Conservation (phyloP, 2,797 vertebrate species). For the Arctocebus calabarensis region DNA sequence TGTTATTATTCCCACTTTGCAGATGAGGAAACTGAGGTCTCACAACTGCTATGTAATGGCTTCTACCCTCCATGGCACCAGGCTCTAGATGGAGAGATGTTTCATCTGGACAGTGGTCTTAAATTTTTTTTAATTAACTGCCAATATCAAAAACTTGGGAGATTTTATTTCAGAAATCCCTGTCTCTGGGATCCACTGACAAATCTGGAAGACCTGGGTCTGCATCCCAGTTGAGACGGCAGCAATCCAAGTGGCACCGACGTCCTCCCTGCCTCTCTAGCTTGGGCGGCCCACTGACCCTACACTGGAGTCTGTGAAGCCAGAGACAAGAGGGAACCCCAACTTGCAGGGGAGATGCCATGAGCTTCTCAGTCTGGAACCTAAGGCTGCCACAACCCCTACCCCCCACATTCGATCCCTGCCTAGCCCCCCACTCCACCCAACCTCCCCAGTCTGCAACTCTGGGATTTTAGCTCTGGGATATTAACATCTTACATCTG, state of each 20-base stretch:
- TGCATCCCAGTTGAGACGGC: not conserved
- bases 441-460: not conserved
- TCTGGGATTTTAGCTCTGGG: not conserved
- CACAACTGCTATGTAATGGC: not conserved
- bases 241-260: fast-evolving
- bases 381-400: not conserved
- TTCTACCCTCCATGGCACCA: not conserved
- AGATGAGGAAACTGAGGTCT: conserved; percentile 58
- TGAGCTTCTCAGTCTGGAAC: not conserved
- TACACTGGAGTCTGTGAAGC: not conserved
- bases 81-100: not conserved
- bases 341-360: not conserved
- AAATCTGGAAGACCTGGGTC: not conserved
- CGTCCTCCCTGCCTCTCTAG: not conserved
- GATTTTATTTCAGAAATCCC: not conserved
- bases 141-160: not conserved
- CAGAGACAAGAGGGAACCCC: not conserved
- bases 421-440: no score
- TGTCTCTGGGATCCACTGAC: not conserved
- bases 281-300: not conserved
- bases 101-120: not conserved
- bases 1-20: not conserved
- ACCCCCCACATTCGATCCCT: no score
- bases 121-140: not conserved
- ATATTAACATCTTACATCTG: not conserved